Evolutionary conservation across 2,113 vertebrate species (phyloP), one percentile per base, ranked within the genome.

Genomic region (Carettochelys insculpta): DNA sequence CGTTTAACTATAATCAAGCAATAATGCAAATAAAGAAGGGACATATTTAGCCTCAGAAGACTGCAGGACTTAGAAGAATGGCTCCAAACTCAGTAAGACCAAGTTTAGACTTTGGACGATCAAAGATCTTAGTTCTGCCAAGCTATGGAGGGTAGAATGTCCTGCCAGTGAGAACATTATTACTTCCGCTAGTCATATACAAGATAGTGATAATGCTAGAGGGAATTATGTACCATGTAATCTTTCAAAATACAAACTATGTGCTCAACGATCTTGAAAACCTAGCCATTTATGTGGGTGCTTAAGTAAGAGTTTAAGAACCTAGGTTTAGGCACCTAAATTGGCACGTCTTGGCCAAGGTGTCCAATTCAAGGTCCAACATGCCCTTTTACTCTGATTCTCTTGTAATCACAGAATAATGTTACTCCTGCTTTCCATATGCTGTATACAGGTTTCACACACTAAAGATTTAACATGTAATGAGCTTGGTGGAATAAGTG

Each of bases 391-490:
- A 41, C 79, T 25, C 58, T 68, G 86, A 82, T 61, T 14, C 14
- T 31, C 43, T 48, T 54, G 43, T 34, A 80, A 76, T 34, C 1
- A 29, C 85, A 86, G 25, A 4, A 77, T 48, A 71, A 86, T 41
- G 1, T 0, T 56, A 73, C 68, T 85, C 9, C 77, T 86, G 54
- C 50, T 83, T 20, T 53, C 38, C 51, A 3, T 1, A 6, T n/a
- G 79, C 51, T 11, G 22, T 65, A 20, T 38, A n/a, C 80, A 73
- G 82, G 25, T 38, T n/a, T 24, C 68, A 58, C 0, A 1, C 34
- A 68, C 0, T 0, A 1, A 65, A 0, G 0, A 31, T 38, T 34
- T n/a, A 65, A 31, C 25, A 47, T 47, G 78, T 61, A 71, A 47
- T 31, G 5, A 3, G 11, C 41, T 73, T 73, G 5, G 50, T 41